Evolutionary conservation across 2,113 vertebrate species (phyloP).

Genomic region (Struthio camelus): DNA sequence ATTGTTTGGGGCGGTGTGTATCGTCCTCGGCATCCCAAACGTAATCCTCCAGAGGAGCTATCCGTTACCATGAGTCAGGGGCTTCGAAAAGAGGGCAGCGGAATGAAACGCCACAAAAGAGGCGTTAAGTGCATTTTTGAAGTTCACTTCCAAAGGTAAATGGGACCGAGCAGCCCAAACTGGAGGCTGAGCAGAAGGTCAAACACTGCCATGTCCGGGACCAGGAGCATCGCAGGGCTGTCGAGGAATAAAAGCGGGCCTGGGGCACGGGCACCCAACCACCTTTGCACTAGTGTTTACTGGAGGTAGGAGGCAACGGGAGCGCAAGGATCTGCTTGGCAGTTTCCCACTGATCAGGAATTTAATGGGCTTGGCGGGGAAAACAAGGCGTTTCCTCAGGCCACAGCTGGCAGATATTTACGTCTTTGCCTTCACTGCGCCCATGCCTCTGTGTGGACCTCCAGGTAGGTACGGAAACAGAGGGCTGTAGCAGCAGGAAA

Average conservation of each 20-base stretch:
- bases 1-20: too few relatives aligned
- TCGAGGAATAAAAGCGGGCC: too few relatives aligned
- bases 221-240: too few relatives aligned
- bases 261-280: too few relatives aligned
- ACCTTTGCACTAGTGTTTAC: not conserved
- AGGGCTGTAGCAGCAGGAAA: not conserved
- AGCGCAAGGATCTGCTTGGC: not conserved
- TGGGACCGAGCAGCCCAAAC: not conserved
- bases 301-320: not conserved
- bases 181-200: not conserved
- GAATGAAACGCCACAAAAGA: not conserved
- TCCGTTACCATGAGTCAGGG: not conserved
- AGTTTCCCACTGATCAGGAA: not conserved
- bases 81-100: not conserved
- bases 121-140: not conserved
- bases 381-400: too few relatives aligned
- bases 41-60: not conserved
- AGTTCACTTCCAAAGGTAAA: not conserved
- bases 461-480: not conserved
- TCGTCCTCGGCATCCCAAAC: too few relatives aligned
- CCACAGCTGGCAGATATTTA: too few relatives aligned
- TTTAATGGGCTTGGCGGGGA: not conserved
- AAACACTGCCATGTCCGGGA: not conserved
- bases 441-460: fast-evolving
- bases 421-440: not conserved